phyloP scores from a whole-genome alignment of 2,113 vertebrate genomes.

The Pseudonaja textilis region DNA sequence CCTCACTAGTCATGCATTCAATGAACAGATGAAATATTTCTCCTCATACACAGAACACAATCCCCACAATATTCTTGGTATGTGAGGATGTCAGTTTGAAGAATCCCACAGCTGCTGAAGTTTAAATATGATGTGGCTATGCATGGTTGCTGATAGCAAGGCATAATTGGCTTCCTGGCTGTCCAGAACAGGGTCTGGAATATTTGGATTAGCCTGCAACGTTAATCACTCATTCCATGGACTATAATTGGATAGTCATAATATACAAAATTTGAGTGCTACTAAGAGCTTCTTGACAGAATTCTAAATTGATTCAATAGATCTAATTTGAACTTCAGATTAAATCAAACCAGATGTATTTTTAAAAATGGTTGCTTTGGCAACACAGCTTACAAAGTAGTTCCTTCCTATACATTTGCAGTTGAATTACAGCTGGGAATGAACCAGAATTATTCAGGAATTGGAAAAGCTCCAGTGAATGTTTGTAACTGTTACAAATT shows the following conservation, averaged over 20 bases:
- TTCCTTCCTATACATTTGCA: not conserved
- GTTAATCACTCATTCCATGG: not conserved
- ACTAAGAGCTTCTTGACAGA: not conserved
- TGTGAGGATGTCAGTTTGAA: not conserved
- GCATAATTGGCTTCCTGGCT: not conserved
- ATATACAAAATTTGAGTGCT: not conserved
- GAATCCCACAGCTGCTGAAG: not conserved
- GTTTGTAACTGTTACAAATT: not conserved
- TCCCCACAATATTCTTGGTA: not conserved
- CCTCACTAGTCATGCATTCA: not conserved
- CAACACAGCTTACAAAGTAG: not conserved
- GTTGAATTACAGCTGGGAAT: not conserved
- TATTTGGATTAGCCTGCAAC: not conserved
- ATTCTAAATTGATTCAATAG: not conserved
- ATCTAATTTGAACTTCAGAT: not conserved
- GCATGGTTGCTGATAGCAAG: not conserved
- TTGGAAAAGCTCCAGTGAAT: not conserved
- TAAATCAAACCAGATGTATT: conserved; percentile 16
- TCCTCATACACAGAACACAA: not conserved
- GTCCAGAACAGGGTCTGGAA: not conserved
- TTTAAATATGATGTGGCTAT: not conserved
- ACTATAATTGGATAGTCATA: not conserved
- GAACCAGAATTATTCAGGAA: not conserved
- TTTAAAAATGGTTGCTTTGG: conserved; percentile 14
- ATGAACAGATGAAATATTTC: not conserved